Base-by-base conservation (phyloP, 2,113 vertebrate species). In the Anguilla rostrata region DNA sequence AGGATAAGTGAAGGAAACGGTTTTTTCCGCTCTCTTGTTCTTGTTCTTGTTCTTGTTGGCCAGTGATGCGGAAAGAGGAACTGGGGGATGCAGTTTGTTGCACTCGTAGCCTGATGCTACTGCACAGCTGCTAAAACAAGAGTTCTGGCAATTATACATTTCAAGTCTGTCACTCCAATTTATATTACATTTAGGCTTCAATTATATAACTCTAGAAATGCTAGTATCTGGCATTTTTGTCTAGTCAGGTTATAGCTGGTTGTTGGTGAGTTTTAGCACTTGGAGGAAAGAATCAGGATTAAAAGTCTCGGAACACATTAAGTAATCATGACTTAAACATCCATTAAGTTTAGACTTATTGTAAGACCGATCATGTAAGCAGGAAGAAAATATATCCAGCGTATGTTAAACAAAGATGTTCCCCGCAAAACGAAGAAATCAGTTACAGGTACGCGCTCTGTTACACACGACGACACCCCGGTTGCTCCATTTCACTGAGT, bases 11-110 rank as follows among this genome's bases (percentile, higher is more conserved):
- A 18, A 43, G 83, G 39, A 56, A 57, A 57, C 41, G 20, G 5
- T 86, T 34, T 5, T 86, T 78, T 40, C 63, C 63, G 40, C 40
- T 16, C 15, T 53, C 7, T 75, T 34, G 71, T 75, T 75, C 1
- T 26, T 49, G 43, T 29, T 53, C 22, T 66, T 3, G 14, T 14
- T 60, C 14, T 8, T 16, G 41, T 82, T 34, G 22, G 20, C 81
- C 20, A n/a, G 81, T 71, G 81, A 86, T 81, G 26, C 39, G 18
- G 40, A 86, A 83, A 86, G 86, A 78, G 86, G 81, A 86, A 83
- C 63, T 75, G 57, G 9, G 29, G 81, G 63, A 0, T 39, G 53
- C 2, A 18, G 26, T 8, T 71, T 40, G 81, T 15, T 71, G 40
- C 57, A 43, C 20, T 43, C 26, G 46, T 41, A 82, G 3, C 71